Evolutionary conservation across 1,140 invertebrate species (phyloP).

Genomic region (Doryteuthis pealeii): DNA sequence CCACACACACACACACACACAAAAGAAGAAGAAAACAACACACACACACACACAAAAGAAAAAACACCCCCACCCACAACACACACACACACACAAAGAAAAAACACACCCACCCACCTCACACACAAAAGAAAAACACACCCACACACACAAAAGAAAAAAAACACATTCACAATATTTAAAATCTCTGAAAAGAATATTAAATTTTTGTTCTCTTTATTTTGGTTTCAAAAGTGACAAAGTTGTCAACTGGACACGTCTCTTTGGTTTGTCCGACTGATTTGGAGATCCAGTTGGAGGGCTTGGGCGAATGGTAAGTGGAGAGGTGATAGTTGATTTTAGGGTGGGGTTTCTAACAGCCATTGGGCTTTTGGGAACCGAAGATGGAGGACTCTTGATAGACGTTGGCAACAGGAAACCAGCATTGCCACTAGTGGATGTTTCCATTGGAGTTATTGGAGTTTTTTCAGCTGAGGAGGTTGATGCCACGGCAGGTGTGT

Average conservation of each 20-base stretch:
- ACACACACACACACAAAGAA: no score
- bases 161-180: no score
- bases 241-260: constrained; percentile 1
- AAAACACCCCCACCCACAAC: no score
- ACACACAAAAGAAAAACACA: no score
- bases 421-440: not conserved
- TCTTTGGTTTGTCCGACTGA: not conserved
- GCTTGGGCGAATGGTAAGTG: not conserved
- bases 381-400: not conserved
- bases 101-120: no score
- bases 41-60: no score
- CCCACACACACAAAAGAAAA: no score
- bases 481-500: constrained; percentile 8
- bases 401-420: not conserved
- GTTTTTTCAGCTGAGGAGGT: not conserved
- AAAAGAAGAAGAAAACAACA: no score
- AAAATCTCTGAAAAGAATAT: no score
- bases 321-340: not conserved
- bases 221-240: constrained; percentile 9
- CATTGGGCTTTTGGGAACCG: not conserved
- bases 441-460: no score
- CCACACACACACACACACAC: no score
- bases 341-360: not conserved
- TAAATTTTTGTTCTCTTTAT: not conserved
- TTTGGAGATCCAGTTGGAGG: not conserved